phyloP scores from a whole-genome alignment of 2,888 invertebrate genomes.

The Silvanus unidentatus region DNA sequence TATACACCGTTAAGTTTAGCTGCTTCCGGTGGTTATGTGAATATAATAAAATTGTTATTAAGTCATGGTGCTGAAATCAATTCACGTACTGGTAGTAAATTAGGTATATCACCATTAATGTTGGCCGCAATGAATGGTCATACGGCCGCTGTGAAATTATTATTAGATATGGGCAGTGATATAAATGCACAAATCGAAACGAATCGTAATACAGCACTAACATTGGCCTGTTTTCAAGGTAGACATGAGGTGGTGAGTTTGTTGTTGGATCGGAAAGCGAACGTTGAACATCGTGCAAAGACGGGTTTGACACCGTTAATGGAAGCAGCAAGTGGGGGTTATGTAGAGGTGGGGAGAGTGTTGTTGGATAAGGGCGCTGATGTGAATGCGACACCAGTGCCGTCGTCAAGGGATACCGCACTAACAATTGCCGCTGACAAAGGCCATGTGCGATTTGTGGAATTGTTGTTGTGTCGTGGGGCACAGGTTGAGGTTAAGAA shows the following conservation, averaged over 20 bases:
- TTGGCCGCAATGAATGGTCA: slow-evolving; percentile 99
- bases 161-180: slow-evolving; percentile 97
- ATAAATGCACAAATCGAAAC: slow-evolving; percentile 99
- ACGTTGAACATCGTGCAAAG: slow-evolving; percentile 94
- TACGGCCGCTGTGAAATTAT: slow-evolving; percentile 85
- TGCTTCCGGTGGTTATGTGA: slow-evolving; percentile 96
- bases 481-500: slow-evolving; percentile 97
- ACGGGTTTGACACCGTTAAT: slow-evolving; percentile 97
- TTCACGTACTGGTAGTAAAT: slow-evolving; percentile 91
- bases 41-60: slow-evolving; percentile 90
- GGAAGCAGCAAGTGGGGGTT: slow-evolving; percentile 99
- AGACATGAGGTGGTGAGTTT: slow-evolving; percentile 97
- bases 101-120: slow-evolving; percentile 98
- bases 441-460: slow-evolving; percentile 91
- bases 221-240: slow-evolving; percentile 98
- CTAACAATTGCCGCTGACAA: slow-evolving; percentile 99
- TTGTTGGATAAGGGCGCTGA: slow-evolving; percentile 95
- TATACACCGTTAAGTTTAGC: slow-evolving; percentile 98
- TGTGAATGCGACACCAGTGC: slow-evolving; percentile 97
- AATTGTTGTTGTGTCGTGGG: slow-evolving; percentile 68
- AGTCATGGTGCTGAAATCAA: slow-evolving; percentile 97
- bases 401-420: slow-evolving; percentile 95
- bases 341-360: slow-evolving; percentile 96
- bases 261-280: slow-evolving; percentile 91
- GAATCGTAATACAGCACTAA: slow-evolving; percentile 96